phyloP scores from a whole-genome alignment of 2,797 vertebrate genomes.

The Neostethus bicornis region DNA sequence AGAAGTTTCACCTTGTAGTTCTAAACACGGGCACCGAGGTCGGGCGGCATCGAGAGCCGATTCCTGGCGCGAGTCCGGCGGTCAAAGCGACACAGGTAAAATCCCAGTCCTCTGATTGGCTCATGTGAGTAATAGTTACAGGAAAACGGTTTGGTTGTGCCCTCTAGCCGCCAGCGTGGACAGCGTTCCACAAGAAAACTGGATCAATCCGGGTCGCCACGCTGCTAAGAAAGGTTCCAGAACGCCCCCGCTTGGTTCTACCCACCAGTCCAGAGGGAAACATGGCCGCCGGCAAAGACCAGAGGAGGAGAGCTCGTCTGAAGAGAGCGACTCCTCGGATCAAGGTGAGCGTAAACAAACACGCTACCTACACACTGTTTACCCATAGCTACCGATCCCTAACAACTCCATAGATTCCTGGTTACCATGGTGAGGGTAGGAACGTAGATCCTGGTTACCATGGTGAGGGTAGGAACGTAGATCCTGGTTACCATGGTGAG shows the following conservation, averaged over 20 bases:
- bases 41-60: slow-evolving; percentile 78
- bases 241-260: slow-evolving; percentile 45
- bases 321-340: slow-evolving; percentile 78
- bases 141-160: too few species aligned
- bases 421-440: too few species aligned
- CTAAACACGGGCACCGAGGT: slow-evolving; percentile 67
- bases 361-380: too few species aligned
- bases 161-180: slow-evolving; percentile 81
- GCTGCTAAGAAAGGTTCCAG: slow-evolving; percentile 62
- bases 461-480: too few species aligned
- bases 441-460: too few species aligned
- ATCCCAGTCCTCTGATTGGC: too few species aligned
- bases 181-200: slow-evolving; percentile 74
- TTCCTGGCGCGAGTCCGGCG: slow-evolving; percentile 74
- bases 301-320: slow-evolving; percentile 72
- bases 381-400: too few species aligned
- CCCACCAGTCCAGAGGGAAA: slow-evolving; percentile 56
- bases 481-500: too few species aligned
- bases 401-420: too few species aligned
- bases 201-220: slow-evolving; percentile 55
- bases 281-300: slow-evolving; percentile 55
- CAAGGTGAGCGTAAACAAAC: too few species aligned
- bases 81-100: slow-evolving; percentile 81
- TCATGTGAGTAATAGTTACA: neutral
- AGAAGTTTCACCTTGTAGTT: slow-evolving; percentile 75